Base-by-base conservation (phyloP, 2,797 vertebrate genomes). In the Semotilus atromaculatus region DNA sequence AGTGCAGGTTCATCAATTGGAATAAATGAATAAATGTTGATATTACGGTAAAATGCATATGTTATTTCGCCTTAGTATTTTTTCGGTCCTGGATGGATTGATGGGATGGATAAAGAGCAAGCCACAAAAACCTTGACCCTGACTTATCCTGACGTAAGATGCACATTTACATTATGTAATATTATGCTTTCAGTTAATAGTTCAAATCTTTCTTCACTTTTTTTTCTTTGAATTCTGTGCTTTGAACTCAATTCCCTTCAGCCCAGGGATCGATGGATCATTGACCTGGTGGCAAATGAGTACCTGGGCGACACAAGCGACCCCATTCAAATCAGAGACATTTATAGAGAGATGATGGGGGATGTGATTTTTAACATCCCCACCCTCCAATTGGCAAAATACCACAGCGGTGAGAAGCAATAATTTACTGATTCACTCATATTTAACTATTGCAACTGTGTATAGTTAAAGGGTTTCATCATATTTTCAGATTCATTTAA, bases 231-330 rank as follows among this genome's bases (percentile, higher is more conserved):
- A 85, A 3, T 16, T 14, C 26, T 0, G 82, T 88, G 51, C 81
- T 29, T 71, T 48, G 78, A n/a, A 62, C 26, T 1, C 7, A 31
- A 18, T 31, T 31, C 66, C 81, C 19, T 31, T 36, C 68, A 94
- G 93, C 81, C 88, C 5, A 74, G 90, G 68, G 75, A 89, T 64
- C 85, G 71, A 18, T 9, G 70, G 13, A 6, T 71, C 4, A 53
- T 0, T 70, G 89, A 92, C 18, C 7, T 92, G 71, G 7, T 94
- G 1, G 1, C 43, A 34, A 86, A 90, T 0, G 92, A 96, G 73
- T 97, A 97, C 55, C 43, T 93, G 29, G 94, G 93, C 64, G 88
- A 75, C 1, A 85, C 89, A 38, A 87, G 90, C 7, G 93, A 94
- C 68, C 88, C 64, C 21, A 68, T 81, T 58, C 91, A 94, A 86